These are phyloP conservation scores for Telmatochromis brichardi DNA, from an alignment of 2,113 vertebrate species.

Conservation along the genomic window DNA sequence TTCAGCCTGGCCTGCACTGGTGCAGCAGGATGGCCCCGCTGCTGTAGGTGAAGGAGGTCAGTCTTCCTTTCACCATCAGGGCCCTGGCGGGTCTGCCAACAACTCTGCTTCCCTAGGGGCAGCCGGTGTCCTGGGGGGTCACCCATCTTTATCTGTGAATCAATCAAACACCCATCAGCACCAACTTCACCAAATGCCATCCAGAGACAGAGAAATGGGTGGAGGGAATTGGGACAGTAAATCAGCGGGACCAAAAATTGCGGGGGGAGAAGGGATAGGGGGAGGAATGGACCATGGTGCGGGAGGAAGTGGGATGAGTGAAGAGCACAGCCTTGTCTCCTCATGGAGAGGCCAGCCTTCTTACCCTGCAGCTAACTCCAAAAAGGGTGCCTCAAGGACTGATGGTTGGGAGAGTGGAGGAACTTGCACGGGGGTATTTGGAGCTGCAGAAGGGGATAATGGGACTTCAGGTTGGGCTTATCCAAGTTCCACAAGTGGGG, in stretches of 20 bases:
- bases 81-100: slow-evolving; percentile 68
- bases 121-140: slow-evolving; percentile 47
- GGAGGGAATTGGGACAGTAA: slow-evolving; percentile 62
- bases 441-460: slow-evolving; percentile 81
- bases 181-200: slow-evolving; percentile 78
- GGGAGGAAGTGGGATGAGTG: slow-evolving; percentile 48
- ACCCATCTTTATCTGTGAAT: slow-evolving; percentile 73
- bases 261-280: slow-evolving; percentile 52
- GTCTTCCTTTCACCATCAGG: slow-evolving; percentile 67
- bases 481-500: slow-evolving; percentile 57
- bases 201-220: slow-evolving; percentile 73
- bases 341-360: slow-evolving; percentile 73
- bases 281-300: slow-evolving; percentile 62
- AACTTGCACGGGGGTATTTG: slow-evolving; percentile 36
- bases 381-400: slow-evolving; percentile 87
- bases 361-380: slow-evolving; percentile 85
- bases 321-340: slow-evolving; percentile 58
- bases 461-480: slow-evolving; percentile 77
- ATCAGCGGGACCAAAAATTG: slow-evolving; percentile 77
- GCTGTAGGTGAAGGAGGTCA: slow-evolving; percentile 60
- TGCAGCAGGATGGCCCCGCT: slow-evolving; percentile 82
- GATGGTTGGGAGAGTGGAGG: slow-evolving; percentile 86
- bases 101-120: slow-evolving; percentile 56
- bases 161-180: slow-evolving; percentile 75
- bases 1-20: slow-evolving; percentile 96